Conservation (phyloP, 92 coral and sea anemone species). For the Umimayanthus kanabou region DNA sequence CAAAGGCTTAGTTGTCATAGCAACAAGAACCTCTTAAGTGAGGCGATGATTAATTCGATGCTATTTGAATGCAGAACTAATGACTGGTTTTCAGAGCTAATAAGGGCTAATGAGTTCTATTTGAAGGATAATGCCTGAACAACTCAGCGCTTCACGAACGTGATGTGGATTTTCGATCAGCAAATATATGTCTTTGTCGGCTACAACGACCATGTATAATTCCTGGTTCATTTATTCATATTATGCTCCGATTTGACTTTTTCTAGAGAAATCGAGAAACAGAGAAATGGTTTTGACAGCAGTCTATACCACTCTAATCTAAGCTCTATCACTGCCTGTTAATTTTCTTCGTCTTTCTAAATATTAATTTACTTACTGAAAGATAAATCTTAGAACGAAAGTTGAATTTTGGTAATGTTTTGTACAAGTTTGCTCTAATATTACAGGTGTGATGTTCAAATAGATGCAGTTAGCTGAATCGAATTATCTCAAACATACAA, state of each 20-base stretch:
- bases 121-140: constrained; percentile 12
- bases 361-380: no score
- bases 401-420: not conserved
- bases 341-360: not conserved
- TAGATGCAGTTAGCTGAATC: constrained; percentile 27
- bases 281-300: no score
- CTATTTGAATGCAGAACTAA: constrained; percentile 34
- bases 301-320: not conserved
- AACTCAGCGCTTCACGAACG: not conserved
- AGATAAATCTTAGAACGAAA: not conserved
- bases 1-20: constrained; percentile 25
- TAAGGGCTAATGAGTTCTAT: constrained; percentile 32
- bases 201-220: not conserved
- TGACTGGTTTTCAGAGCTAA: constrained; percentile 18
- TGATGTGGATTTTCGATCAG: not conserved
- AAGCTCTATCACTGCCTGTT: not conserved
- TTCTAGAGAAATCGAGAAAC: not conserved
- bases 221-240: no score
- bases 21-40: constrained; percentile 21
- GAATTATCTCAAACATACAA: constrained; percentile 43
- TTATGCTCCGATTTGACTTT: not conserved
- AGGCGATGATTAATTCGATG: constrained; percentile 28
- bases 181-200: not conserved
- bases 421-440: not conserved
- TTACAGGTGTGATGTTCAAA: constrained; percentile 6